Percentiles rank a stretch among this genome's conserved stretches.
Evolutionary conservation across 2,113 vertebrate species (phyloP).

Genomic region (Microtus ochrogaster): DNA sequence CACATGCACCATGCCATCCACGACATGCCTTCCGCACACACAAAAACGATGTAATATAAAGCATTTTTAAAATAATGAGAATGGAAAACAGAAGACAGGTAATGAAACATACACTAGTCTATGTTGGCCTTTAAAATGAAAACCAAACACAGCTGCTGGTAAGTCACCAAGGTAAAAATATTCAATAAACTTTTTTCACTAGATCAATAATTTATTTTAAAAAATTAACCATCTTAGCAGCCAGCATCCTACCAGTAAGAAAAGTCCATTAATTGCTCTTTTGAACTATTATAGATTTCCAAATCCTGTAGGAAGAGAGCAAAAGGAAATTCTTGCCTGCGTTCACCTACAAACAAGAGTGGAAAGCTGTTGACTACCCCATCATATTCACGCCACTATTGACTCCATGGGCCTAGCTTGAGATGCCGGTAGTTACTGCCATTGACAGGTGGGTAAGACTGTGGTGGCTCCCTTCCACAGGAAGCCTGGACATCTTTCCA

Average conservation of each 20-base stretch:
- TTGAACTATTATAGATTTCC: not conserved
- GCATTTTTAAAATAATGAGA: not conserved
- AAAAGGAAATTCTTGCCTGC: not conserved
- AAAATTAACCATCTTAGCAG: not conserved
- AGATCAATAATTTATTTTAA: not conserved
- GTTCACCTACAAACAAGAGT: not conserved
- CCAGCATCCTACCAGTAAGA: not conserved
- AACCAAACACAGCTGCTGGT: not conserved
- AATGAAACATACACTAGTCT: not conserved
- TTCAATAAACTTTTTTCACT: not conserved
- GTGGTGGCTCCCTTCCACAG: too few species aligned
- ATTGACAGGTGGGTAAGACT: not conserved
- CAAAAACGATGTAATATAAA: not conserved
- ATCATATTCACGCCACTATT: not conserved
- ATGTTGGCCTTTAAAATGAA: not conserved
- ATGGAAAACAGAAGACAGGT: not conserved
- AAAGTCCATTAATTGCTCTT: not conserved
- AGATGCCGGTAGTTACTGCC: too few species aligned
- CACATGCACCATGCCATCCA: not conserved
- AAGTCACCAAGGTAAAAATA: not conserved
- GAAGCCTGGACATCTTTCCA: too few species aligned
- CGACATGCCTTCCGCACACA: not conserved
- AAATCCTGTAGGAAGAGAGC: slow-evolving; percentile 32
- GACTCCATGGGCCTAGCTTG: accelerated
- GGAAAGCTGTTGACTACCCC: not conserved